phyloP scores from a whole-genome alignment of 2,113 vertebrate genomes.

The Mus spicilegus region DNA sequence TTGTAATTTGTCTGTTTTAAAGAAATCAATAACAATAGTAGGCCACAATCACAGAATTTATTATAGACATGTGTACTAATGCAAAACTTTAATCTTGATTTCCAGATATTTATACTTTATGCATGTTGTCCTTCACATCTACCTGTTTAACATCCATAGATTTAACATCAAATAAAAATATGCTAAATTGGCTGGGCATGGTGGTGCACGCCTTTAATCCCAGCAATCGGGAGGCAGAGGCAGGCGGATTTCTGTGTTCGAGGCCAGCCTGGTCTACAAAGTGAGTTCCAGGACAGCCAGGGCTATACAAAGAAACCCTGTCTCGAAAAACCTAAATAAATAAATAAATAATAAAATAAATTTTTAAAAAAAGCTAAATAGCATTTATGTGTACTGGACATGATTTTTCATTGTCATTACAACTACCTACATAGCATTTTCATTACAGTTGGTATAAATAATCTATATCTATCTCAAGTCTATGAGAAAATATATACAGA shows the following conservation, averaged over 20 bases:
- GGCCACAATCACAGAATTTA: neutral
- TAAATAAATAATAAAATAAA: too few species aligned
- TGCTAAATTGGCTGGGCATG: too few species aligned
- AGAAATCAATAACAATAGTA: slow-evolving; percentile 43
- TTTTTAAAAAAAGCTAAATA: too few species aligned
- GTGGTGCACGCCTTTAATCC: too few species aligned
- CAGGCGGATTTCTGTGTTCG: too few species aligned
- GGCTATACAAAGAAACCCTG: too few species aligned
- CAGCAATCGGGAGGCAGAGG: too few species aligned
- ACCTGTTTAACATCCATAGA: neutral
- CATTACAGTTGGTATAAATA: neutral
- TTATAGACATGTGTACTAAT: neutral
- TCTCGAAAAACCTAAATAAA: too few species aligned
- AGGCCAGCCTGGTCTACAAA: too few species aligned
- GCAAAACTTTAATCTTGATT: neutral
- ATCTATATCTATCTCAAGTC: neutral
- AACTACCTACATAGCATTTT: neutral
- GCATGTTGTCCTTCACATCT: neutral
- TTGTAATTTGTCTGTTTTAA: slow-evolving; percentile 64
- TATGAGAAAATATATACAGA: neutral
- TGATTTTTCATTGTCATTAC: neutral
- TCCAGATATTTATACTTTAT: neutral
- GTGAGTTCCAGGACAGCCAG: too few species aligned
- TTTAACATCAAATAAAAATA: neutral
- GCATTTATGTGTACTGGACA: neutral